Percentiles rank a stretch among this genome's conserved stretches.
phyloP scores from a whole-genome alignment of 2,888 invertebrate species.

The Choreutis nemorana region DNA sequence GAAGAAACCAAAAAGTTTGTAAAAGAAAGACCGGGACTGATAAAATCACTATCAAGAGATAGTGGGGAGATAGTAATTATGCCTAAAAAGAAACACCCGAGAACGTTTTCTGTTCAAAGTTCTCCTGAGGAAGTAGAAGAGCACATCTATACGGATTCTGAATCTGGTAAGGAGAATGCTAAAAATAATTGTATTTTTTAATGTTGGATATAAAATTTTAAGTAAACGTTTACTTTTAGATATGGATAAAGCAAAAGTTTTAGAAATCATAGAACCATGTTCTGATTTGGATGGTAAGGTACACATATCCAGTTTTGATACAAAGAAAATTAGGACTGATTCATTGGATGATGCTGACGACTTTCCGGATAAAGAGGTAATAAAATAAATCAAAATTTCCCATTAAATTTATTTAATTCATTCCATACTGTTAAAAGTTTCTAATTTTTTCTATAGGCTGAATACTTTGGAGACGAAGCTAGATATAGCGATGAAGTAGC shows the following conservation, averaged over 20 bases:
- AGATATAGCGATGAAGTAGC: slow-evolving; percentile 26
- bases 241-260: slow-evolving; percentile 60
- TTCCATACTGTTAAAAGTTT: background rate
- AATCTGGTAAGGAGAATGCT: slow-evolving; percentile 41
- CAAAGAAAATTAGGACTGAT: slow-evolving; percentile 54
- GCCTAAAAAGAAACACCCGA: slow-evolving; percentile 54
- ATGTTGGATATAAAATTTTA: background rate
- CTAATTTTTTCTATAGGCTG: slow-evolving; percentile 22
- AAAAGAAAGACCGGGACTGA: slow-evolving; percentile 46
- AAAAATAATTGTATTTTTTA: background rate
- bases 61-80: slow-evolving; percentile 55
- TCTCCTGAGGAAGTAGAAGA: slow-evolving; percentile 63
- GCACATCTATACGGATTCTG: slow-evolving; percentile 61
- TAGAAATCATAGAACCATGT: slow-evolving; percentile 59
- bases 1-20: slow-evolving; percentile 35
- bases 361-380: slow-evolving; percentile 60
- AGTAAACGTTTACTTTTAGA: slow-evolving; percentile 24
- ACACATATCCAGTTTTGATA: slow-evolving; percentile 46
- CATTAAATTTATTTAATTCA: background rate
- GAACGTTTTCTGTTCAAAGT: slow-evolving; percentile 61
- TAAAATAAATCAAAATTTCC: background rate
- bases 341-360: slow-evolving; percentile 62
- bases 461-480: slow-evolving; percentile 42
- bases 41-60: slow-evolving; percentile 55
- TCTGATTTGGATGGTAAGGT: slow-evolving; percentile 48